phyloP scores from a whole-genome alignment of 2,797 vertebrate genomes.

The Xenentodon cancila region DNA sequence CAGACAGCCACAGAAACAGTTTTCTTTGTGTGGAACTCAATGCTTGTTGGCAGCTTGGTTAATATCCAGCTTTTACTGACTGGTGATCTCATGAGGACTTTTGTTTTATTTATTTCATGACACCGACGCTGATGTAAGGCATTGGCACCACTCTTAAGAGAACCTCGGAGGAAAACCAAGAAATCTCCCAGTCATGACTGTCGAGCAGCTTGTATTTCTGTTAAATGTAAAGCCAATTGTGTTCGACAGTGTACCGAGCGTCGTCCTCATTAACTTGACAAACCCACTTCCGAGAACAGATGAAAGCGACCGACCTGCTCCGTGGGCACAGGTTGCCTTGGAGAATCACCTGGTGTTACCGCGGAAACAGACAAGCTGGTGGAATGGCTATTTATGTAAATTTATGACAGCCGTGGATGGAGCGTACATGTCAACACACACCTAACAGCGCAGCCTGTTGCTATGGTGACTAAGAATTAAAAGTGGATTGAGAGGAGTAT shows the following conservation, averaged over 20 bases:
- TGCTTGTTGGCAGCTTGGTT: conserved; percentile 1
- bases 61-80: neutral
- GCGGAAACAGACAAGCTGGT: conserved; percentile 73
- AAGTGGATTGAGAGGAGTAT: conserved; percentile 37
- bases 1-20: conserved; percentile 6
- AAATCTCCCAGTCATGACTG: conserved; percentile 1
- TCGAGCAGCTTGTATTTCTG: neutral
- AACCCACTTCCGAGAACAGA: conserved; percentile 28
- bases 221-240: conserved; percentile 5
- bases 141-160: neutral
- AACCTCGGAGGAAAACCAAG: neutral
- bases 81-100: neutral
- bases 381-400: conserved; percentile 72
- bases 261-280: conserved; percentile 32
- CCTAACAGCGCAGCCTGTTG: conserved; percentile 68
- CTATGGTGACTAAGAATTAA: conserved; percentile 59
- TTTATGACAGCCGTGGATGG: conserved; percentile 45
- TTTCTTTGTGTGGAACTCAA: neutral
- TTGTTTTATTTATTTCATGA: conserved; percentile 10
- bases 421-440: conserved; percentile 50
- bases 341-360: conserved; percentile 80
- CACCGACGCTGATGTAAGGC: neutral
- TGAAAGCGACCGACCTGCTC: conserved; percentile 40
- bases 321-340: conserved; percentile 69
- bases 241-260: neutral